Conservation (phyloP, 2,888 invertebrate genomes). For the Euzetes globulus region DNA sequence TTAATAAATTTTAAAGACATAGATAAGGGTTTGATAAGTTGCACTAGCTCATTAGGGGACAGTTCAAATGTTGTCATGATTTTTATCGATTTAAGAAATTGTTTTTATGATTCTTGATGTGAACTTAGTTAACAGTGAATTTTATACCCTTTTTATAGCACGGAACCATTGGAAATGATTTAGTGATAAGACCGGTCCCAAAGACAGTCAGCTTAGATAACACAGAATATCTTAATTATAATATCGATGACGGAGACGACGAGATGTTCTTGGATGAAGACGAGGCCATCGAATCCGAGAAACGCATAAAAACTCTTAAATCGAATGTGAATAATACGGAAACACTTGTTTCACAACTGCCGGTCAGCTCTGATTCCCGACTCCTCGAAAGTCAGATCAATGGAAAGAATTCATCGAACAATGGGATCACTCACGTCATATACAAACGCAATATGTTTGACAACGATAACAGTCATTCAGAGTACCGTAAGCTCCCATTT, state of each 20-base stretch:
- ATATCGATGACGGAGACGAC: constrained; percentile 52
- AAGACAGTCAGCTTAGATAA: constrained; percentile 16
- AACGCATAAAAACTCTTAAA: not conserved
- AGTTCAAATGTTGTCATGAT: not conserved
- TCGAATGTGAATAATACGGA: not conserved
- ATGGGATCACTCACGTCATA: constrained; percentile 27
- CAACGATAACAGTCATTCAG: constrained; percentile 14
- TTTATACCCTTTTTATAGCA: constrained; percentile 57
- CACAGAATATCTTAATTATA: constrained; percentile 19
- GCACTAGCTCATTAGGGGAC: not conserved
- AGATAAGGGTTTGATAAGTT: no score
- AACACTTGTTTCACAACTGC: not conserved
- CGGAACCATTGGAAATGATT: constrained; percentile 80
- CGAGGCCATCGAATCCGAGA: constrained; percentile 47
- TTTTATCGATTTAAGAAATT: not conserved
- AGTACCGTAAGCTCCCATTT: constrained; percentile 24
- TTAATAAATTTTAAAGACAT: no score
- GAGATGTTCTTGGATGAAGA: constrained; percentile 64
- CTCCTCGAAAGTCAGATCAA: not conserved
- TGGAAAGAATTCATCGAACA: not conserved
- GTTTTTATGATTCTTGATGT: not conserved
- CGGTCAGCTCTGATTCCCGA: not conserved
- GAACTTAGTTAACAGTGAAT: not conserved
- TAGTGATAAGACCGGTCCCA: constrained; percentile 71
- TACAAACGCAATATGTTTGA: constrained; percentile 33